Evolutionary conservation across 2,888 invertebrate genomes (phyloP).

Genomic region (Apamea anceps): DNA sequence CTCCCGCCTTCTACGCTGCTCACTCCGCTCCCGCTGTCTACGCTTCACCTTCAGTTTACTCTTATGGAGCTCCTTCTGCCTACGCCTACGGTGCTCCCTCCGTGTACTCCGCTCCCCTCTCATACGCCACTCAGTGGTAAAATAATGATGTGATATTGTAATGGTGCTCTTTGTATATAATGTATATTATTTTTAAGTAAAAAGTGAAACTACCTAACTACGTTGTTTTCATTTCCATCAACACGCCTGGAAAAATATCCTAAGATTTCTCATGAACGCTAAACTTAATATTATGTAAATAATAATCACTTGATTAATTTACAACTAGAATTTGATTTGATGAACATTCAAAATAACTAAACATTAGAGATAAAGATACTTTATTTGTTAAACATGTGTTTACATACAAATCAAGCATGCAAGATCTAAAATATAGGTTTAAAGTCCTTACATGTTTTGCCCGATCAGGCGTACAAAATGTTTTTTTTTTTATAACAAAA

Average conservation of each 20-base stretch:
- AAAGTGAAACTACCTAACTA: constrained; percentile 72
- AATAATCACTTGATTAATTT: not conserved
- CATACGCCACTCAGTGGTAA: constrained; percentile 68
- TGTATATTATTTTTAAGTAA: constrained; percentile 66
- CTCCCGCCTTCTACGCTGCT: constrained; percentile 50
- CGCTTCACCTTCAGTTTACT: constrained; percentile 56
- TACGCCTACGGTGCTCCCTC: constrained; percentile 46
- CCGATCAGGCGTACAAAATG: no score
- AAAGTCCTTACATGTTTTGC: no score
- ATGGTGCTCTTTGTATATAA: constrained; percentile 67
- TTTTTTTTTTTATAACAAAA: no score
- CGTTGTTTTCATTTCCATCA: constrained; percentile 31
- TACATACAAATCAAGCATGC: no score
- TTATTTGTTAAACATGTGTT: no score
- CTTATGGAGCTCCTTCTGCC: constrained; percentile 56
- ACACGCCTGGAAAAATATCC: not conserved
- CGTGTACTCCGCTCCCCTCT: constrained; percentile 47
- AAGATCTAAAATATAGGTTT: no score
- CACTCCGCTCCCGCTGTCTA: constrained; percentile 55
- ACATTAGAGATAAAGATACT: no score
- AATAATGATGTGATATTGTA: constrained; percentile 21
- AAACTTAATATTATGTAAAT: not conserved
- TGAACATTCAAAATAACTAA: not conserved
- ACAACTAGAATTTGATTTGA: not conserved
- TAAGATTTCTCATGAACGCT: not conserved